Conservation (phyloP, 2,797 vertebrate genomes). For the Fistularia commersonii region DNA sequence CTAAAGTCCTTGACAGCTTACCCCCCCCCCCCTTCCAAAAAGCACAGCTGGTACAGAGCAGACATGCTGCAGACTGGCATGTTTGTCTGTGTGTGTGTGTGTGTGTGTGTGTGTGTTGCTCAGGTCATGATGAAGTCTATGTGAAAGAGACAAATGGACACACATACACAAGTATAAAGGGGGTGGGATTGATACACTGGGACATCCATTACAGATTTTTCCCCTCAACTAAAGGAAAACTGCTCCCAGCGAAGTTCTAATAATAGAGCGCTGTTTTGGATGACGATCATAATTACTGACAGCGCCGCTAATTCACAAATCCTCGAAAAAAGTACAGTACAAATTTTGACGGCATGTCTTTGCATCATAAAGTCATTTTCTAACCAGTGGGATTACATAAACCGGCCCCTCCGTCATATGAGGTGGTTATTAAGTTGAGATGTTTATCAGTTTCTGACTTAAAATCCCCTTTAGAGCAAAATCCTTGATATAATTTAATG, state of each 20-base stretch:
- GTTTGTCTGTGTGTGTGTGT: slow-evolving; percentile 2
- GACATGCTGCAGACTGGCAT: slow-evolving; percentile 15
- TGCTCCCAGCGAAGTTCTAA: slow-evolving; percentile 33
- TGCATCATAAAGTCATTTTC: too few species aligned
- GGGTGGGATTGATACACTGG: slow-evolving; percentile 25
- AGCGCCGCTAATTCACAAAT: too few species aligned
- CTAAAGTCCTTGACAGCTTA: slow-evolving; percentile 4
- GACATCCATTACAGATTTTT: slow-evolving; percentile 62
- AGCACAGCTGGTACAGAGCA: slow-evolving; percentile 34
- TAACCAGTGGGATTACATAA: too few species aligned
- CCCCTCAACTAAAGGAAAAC: slow-evolving; percentile 44
- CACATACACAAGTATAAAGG: background rate
- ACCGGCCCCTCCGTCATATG: too few species aligned
- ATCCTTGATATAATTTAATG: too few species aligned
- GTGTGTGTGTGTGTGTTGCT: slow-evolving; percentile 1
- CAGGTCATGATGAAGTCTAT: background rate
- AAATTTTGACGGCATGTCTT: too few species aligned
- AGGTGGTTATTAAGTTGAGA: too few species aligned
- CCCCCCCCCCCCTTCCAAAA: slow-evolving; percentile 1
- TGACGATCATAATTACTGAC: slow-evolving; percentile 11
- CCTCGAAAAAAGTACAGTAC: too few species aligned
- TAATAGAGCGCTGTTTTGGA: slow-evolving; percentile 23
- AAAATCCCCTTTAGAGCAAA: too few species aligned
- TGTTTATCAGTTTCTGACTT: too few species aligned
- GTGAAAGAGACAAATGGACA: background rate